Evolutionary conservation across 2,888 invertebrate species (phyloP).

Genomic region (Mermis nigrescens): DNA sequence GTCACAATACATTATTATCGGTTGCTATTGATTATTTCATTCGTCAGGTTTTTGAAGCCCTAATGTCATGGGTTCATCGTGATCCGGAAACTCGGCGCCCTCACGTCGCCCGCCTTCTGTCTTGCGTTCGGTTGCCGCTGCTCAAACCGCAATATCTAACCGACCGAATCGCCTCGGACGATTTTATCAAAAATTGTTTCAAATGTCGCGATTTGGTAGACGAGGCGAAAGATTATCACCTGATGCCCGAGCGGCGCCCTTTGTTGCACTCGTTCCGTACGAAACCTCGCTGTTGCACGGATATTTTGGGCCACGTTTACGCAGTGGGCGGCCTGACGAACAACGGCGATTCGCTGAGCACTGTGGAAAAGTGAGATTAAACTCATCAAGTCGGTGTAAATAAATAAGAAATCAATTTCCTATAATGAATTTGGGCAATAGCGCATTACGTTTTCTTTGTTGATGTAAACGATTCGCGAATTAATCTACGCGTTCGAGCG

Average conservation of each 20-base stretch:
- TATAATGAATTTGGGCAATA: too few species aligned
- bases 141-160: constrained; percentile 60
- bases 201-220: constrained; percentile 52
- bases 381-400: neutral
- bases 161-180: constrained; percentile 41
- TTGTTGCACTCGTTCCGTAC: constrained; percentile 55
- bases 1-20: neutral
- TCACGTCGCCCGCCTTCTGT: constrained; percentile 46
- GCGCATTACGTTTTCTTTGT: too few species aligned
- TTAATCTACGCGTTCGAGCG: too few species aligned
- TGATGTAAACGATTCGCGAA: too few species aligned
- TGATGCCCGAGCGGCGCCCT: constrained; percentile 63
- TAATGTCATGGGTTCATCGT: constrained; percentile 57
- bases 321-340: constrained; percentile 67
- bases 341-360: constrained; percentile 57
- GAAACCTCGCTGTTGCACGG: constrained; percentile 52
- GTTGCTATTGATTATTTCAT: neutral
- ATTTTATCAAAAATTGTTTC: constrained; percentile 23
- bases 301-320: constrained; percentile 54
- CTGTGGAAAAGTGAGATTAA: constrained; percentile 51
- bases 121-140: constrained; percentile 56
- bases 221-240: constrained; percentile 66
- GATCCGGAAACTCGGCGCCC: constrained; percentile 42
- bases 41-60: constrained; percentile 54
- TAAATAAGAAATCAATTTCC: neutral